A percentile compares a stretch with the other conserved stretches of the same genome.
phyloP scores from a whole-genome alignment of 2,113 vertebrate genomes.

The Xerus inauris region DNA sequence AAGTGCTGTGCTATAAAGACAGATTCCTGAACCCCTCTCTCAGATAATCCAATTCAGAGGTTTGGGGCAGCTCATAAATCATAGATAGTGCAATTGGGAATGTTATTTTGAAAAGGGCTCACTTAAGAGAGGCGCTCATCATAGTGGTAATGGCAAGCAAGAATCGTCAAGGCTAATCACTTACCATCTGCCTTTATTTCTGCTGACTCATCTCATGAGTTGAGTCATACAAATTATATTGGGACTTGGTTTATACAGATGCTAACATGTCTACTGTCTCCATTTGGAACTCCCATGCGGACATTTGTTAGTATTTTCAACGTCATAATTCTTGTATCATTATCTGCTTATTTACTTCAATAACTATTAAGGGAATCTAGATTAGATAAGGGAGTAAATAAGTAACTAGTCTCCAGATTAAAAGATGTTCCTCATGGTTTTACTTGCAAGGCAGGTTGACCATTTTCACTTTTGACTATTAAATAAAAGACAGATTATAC shows the following conservation, averaged over 20 bases:
- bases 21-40: background rate
- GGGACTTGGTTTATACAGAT: constrained; percentile 31
- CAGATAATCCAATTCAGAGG: background rate
- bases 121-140: constrained; percentile 42
- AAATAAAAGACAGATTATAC: constrained; percentile 2
- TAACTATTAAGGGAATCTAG: background rate
- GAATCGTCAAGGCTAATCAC: constrained; percentile 26
- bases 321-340: background rate
- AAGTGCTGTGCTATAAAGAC: background rate
- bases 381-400: background rate
- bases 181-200: constrained; percentile 52
- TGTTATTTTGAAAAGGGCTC: background rate
- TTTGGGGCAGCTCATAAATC: constrained; percentile 29
- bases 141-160: background rate
- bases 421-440: background rate
- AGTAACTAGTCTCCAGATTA: background rate
- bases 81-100: background rate
- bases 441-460: background rate
- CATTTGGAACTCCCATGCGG: constrained; percentile 29
- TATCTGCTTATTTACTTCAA: constrained; percentile 38
- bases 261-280: background rate
- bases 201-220: background rate
- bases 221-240: constrained; percentile 46
- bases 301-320: constrained; percentile 56
- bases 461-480: constrained; percentile 39